Base-by-base conservation (phyloP, 1,140 invertebrate species). In the Drosophila funebris region DNA sequence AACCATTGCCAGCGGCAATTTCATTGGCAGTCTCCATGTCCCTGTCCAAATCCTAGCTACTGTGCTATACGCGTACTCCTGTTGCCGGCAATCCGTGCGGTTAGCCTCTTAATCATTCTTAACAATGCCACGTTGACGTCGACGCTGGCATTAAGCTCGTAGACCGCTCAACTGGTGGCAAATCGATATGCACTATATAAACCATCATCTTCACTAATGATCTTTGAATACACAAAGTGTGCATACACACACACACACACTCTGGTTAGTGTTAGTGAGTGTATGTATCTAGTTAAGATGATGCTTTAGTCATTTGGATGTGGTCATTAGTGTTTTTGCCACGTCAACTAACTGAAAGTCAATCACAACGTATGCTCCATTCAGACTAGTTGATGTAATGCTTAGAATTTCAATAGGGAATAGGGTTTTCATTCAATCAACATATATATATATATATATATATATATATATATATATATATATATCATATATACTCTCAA, bases 221-320 rank as follows among this genome's bases (percentile, higher is more conserved):
- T 84, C 82, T 81, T 84, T 84, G 87, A 81, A 87, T 84, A 84
- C 77, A 77, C 77, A 85, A 80, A 74, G 74, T 80, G 48, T 48
- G 61, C 74, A 69, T n/a, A 56, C 75, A 60, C 53, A 62, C 54
- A 57, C 39, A 43, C 50, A 62, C 31, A 48, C 33, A 27, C 22
- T 4, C n/a, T 46, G n/a, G n/a, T n/a, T n/a, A n/a, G n/a, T n/a
- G n/a, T n/a, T 16, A 39, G 6, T 43, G 41, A 11, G 18, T 18
- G 14, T 27, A 27, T 27, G 24, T 27, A 48, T 18, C 36, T 31
- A 52, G 41, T 61, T 61, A 41, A 54, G 11, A 27, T 41, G 37
- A 56, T 50, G 50, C 13, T 37, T 72, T 67, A 75, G 54, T 57
- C 46, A 61, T 60, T 73, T 63, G 46, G 52, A 74, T 50, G 52